Base-by-base conservation (phyloP, 1,140 invertebrate genomes). In the Drosophila tropicalis region DNA sequence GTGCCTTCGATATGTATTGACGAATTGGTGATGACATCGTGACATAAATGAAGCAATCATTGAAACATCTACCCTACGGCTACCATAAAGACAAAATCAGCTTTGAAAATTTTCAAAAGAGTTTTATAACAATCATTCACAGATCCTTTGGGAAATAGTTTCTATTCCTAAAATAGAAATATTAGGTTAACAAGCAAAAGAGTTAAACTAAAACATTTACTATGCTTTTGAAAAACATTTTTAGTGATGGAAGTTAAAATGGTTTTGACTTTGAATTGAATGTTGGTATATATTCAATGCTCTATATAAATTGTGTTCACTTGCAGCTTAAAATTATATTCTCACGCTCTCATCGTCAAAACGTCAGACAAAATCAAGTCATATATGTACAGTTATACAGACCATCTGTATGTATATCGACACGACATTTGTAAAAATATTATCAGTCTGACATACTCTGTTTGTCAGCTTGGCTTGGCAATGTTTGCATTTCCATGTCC, bases 401-500 rank as follows among this genome's bases (percentile, higher is more conserved):
- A 22, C 67, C 65, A 62, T 32, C 66, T 58, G 32, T 71, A 47
- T 39, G n/a, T 32, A 54, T 62, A 67, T 72, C 34, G 70, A 32
- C 61, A 41, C 34, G 70, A 36, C 61, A 41, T 67, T 51, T 65
- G 75, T 29, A 76, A 86, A 86, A 86, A 86, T 86, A 86, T 86
- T 86, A 86, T 86, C 82, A 51, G 80, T 67, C 77, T 67, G 78
- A 66, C 72, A 66, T 67, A 80, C 72, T 72, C 55, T 67, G 70
- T 70, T 58, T 85, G 81, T 78, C 81, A 79, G 81, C 62, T 67
- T 66, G 74, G 72, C 60, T 69, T 60, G 62, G 72, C 32, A 65
- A 70, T 85, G 78, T 86, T 85, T 85, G 78, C 74, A 77, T 70
- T 78, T 75, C 81, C 81, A 77, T 70, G 81, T 75, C 81, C 81